Percentiles rank a stretch among this genome's conserved stretches.
phyloP scores from a whole-genome alignment of 2,797 vertebrate species.

The Alfaro cultratus region DNA sequence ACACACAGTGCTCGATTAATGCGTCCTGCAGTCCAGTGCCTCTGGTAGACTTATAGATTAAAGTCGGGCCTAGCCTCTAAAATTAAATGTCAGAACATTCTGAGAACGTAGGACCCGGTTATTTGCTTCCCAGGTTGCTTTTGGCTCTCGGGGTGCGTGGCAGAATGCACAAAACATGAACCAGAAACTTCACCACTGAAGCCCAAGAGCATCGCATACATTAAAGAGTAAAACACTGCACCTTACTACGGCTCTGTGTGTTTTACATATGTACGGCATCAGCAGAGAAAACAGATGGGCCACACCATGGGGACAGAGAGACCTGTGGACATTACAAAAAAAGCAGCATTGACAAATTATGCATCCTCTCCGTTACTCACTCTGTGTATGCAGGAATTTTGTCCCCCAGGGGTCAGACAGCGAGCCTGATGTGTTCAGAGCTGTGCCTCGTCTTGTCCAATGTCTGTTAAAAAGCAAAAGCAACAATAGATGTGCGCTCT shows the following conservation, averaged over 20 bases:
- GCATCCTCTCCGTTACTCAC: constrained; percentile 39
- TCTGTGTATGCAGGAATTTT: constrained; percentile 64
- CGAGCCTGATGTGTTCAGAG: constrained; percentile 53
- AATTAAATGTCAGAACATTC: constrained; percentile 46
- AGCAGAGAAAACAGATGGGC: constrained; percentile 75
- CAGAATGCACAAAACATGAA: constrained; percentile 65
- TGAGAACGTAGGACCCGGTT: constrained; percentile 29
- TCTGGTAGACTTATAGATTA: constrained; percentile 40
- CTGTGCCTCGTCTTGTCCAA: constrained; percentile 68
- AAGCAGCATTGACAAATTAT: constrained; percentile 74
- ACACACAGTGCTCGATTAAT: constrained; percentile 29
- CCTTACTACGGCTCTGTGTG: constrained; percentile 53
- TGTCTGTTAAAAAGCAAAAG: constrained; percentile 61
- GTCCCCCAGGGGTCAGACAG: constrained; percentile 69
- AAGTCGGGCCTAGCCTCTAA: constrained; percentile 30
- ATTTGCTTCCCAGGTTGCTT: constrained; percentile 44
- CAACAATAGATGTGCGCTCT: constrained; percentile 56
- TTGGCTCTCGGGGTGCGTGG: constrained; percentile 17
- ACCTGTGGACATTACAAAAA: constrained; percentile 69
- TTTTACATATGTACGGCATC: constrained; percentile 71
- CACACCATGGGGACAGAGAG: constrained; percentile 65
- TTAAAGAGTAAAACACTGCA: constrained; percentile 65
- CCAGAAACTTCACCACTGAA: constrained; percentile 73
- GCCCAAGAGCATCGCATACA: constrained; percentile 74
- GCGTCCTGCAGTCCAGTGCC: constrained; percentile 20